phyloP scores from a whole-genome alignment of 2,888 invertebrate genomes.

The Hyppa rectilinea region DNA sequence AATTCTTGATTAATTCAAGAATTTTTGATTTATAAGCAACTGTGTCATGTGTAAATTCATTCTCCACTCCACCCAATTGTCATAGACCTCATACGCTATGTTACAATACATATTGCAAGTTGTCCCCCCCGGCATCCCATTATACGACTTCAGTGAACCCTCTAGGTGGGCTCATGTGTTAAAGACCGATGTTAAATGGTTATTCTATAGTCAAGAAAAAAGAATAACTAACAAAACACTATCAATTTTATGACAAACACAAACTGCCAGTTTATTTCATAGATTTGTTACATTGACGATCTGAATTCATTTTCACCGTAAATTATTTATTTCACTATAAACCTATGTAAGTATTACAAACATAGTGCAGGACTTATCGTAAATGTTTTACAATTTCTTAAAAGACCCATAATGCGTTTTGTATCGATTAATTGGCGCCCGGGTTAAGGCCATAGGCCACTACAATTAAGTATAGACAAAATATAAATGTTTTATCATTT shows the following conservation, averaged over 20 bases:
- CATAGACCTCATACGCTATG: too few relatives aligned
- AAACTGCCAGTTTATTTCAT: background rate
- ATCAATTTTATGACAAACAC: background rate
- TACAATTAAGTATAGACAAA: slow-evolving; percentile 4
- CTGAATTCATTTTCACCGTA: background rate
- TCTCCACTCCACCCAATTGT: too few relatives aligned
- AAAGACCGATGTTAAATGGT: background rate
- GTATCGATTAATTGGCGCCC: slow-evolving; percentile 15
- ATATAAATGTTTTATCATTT: background rate
- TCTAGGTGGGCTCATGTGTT: too few relatives aligned
- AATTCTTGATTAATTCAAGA: background rate
- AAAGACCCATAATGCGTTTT: slow-evolving; percentile 1
- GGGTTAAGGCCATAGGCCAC: slow-evolving; percentile 11
- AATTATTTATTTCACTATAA: background rate
- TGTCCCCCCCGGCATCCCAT: too few relatives aligned
- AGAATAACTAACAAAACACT: background rate
- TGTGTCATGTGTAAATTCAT: background rate
- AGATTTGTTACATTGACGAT: background rate
- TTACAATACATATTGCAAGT: too few relatives aligned
- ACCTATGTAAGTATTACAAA: background rate
- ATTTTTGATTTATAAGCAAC: background rate
- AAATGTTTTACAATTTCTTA: background rate
- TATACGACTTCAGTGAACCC: too few relatives aligned
- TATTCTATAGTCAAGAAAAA: background rate
- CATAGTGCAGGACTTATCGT: background rate